Percentiles rank a stretch among this genome's conserved stretches.
Evolutionary conservation across 2,113 vertebrate species (phyloP).

Genomic region (Campylomormyrus numenius): DNA sequence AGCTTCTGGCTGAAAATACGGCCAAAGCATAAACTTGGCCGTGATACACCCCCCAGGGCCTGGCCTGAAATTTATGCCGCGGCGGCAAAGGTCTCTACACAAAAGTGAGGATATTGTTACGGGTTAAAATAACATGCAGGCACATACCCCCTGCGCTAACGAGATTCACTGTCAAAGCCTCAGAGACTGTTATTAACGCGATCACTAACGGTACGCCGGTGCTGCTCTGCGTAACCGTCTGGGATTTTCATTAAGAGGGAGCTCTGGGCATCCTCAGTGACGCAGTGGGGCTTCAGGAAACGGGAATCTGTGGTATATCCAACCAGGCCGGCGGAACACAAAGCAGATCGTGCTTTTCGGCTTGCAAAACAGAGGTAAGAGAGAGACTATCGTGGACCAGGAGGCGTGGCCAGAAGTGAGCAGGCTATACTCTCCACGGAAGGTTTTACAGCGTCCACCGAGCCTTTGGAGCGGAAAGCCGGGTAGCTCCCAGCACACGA

Average conservation of each 20-base stretch:
- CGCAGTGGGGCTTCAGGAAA: neutral
- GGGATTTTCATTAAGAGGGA: neutral
- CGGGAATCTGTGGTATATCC: neutral
- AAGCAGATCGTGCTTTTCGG: neutral
- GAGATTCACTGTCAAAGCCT: neutral
- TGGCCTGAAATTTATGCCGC: neutral
- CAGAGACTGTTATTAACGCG: neutral
- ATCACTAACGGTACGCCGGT: neutral
- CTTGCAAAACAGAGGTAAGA: neutral
- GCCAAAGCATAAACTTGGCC: neutral
- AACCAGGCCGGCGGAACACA: neutral
- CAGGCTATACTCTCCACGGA: neutral
- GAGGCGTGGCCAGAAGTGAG: neutral
- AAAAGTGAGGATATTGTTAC: neutral
- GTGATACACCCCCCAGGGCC: neutral
- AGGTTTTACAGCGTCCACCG: neutral
- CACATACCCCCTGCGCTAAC: neutral
- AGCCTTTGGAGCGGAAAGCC: neutral
- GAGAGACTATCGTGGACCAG: neutral
- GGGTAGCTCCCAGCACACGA: neutral
- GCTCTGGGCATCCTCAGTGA: neutral
- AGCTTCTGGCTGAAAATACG: neutral
- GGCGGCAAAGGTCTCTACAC: neutral
- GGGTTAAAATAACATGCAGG: neutral
- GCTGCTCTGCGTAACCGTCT: neutral